A percentile compares a stretch with the other conserved stretches of the same genome.
These are phyloP conservation scores for Stenolophus ochropezus DNA, from an alignment of 2,888 invertebrate genomes.

Conservation along the genomic window DNA sequence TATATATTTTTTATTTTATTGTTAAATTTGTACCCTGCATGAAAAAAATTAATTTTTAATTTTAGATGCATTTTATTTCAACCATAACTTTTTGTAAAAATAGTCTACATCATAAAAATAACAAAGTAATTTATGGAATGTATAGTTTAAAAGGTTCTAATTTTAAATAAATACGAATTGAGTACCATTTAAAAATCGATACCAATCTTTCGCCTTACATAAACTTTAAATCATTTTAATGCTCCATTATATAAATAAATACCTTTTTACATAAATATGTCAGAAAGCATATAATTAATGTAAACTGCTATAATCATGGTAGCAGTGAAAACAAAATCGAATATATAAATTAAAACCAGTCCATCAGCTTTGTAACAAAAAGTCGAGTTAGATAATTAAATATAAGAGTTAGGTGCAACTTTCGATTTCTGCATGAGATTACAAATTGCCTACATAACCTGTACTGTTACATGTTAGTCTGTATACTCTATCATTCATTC, in stretches of 20 bases:
- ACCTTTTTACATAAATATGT: not conserved
- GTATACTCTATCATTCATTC: not conserved
- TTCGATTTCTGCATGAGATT: not conserved
- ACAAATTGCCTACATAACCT: not conserved
- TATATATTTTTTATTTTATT: too few relatives aligned
- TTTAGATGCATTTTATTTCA: too few relatives aligned
- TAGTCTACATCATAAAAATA: too few relatives aligned
- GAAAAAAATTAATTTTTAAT: too few relatives aligned
- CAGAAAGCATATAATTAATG: not conserved
- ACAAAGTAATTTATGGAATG: not conserved
- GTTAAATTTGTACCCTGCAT: too few relatives aligned
- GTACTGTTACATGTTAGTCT: not conserved
- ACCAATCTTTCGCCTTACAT: not conserved
- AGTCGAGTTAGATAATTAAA: slow-evolving; percentile 3
- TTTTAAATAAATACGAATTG: not conserved
- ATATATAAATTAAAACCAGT: slow-evolving; percentile 10
- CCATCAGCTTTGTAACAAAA: slow-evolving; percentile 14
- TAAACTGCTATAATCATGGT: not conserved
- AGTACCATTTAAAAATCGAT: not conserved
- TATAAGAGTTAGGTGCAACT: not conserved
- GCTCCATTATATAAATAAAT: not conserved
- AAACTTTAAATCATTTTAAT: not conserved
- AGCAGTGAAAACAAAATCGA: slow-evolving; percentile 1
- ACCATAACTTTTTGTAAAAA: too few relatives aligned
- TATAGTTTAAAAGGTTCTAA: not conserved